phyloP scores from a whole-genome alignment of 2,113 vertebrate species.

The Myodes glareolus region DNA sequence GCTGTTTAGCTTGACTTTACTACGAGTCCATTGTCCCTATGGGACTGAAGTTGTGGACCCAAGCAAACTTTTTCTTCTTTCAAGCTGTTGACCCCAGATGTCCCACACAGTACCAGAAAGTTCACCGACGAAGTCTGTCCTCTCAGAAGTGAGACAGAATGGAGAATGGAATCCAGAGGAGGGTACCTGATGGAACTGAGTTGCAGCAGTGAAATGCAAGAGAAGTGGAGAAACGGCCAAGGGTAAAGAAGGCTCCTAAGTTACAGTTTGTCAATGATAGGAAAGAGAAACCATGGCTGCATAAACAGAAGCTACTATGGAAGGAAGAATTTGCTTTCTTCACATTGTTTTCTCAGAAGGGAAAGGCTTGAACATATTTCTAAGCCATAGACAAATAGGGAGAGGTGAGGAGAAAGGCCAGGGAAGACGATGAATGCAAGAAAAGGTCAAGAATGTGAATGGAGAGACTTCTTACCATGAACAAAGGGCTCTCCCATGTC shows the following conservation, averaged over 20 bases:
- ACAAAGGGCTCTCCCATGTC: background rate
- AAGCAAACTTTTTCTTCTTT: background rate
- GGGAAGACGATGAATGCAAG: background rate
- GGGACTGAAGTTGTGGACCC: background rate
- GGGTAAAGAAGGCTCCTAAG: background rate
- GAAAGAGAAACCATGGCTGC: background rate
- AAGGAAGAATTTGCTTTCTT: background rate
- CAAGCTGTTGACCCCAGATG: background rate
- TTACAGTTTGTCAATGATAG: background rate
- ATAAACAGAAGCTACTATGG: background rate
- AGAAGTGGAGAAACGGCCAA: background rate
- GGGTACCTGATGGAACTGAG: background rate
- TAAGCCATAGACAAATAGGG: background rate
- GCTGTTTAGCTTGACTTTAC: background rate
- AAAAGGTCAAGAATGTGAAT: background rate
- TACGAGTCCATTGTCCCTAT: background rate
- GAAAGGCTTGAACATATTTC: background rate
- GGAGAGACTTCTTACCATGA: background rate
- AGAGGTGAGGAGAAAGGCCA: background rate
- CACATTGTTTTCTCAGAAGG: background rate
- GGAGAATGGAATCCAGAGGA: background rate
- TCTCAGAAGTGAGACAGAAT: background rate
- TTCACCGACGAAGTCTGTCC: background rate
- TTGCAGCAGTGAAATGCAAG: background rate
- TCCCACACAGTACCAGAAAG: background rate